Conservation (phyloP, 2,888 invertebrate genomes). For the Amorpha juglandis region DNA sequence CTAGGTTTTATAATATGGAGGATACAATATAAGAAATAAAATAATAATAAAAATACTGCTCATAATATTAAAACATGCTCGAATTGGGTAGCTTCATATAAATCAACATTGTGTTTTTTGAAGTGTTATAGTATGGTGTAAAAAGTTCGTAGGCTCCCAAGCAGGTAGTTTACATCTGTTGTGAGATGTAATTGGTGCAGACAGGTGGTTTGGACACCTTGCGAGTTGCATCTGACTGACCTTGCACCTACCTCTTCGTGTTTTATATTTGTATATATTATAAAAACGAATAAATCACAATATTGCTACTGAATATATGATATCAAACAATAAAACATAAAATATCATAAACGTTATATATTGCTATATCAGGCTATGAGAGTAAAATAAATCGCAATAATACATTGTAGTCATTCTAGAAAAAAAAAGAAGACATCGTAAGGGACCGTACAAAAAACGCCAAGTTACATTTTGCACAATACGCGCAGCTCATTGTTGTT, state of each 20-base stretch:
- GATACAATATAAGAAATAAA: too few relatives aligned
- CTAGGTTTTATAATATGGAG: too few relatives aligned
- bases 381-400: neutral
- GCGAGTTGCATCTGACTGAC: slow-evolving; percentile 56
- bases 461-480: slow-evolving; percentile 82
- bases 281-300: slow-evolving; percentile 7
- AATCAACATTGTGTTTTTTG: neutral
- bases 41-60: too few relatives aligned
- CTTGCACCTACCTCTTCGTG: slow-evolving; percentile 44
- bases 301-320: too few relatives aligned
- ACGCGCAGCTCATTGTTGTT: slow-evolving; percentile 67
- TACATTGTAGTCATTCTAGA: neutral
- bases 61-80: neutral
- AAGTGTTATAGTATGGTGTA: neutral
- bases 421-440: slow-evolving; percentile 38
- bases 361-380: too few relatives aligned
- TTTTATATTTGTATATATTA: neutral
- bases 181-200: slow-evolving; percentile 69
- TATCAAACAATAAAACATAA: slow-evolving; percentile 34
- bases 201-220: slow-evolving; percentile 80
- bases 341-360: neutral
- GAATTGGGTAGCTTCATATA: neutral
- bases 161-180: slow-evolving; percentile 80
- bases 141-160: slow-evolving; percentile 28
- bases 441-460: slow-evolving; percentile 61